Evolutionary conservation across 2,888 invertebrate genomes (phyloP).

Genomic region (Eupithecia centaureata): DNA sequence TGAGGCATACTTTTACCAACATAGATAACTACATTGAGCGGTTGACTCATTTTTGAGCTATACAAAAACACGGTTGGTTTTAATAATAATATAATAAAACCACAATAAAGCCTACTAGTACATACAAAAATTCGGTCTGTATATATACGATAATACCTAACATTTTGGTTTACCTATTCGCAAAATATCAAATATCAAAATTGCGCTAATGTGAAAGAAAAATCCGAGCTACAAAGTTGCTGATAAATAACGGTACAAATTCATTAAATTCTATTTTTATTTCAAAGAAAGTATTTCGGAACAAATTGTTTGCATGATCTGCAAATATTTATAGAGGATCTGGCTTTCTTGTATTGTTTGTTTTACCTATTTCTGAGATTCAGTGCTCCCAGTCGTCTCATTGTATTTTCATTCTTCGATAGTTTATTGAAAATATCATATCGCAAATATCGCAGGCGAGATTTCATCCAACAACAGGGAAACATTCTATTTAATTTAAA

Average conservation of each 20-base stretch:
- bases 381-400: neutral
- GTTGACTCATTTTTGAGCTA: neutral
- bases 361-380: neutral
- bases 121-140: neutral
- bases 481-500: neutral
- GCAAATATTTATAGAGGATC: conserved; percentile 5
- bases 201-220: neutral
- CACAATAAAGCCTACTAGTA: neutral
- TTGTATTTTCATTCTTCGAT: neutral
- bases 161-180: neutral
- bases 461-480: neutral
- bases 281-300: conserved; percentile 14
- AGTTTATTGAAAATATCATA: neutral
- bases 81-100: neutral
- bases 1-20: no score
- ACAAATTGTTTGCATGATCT: conserved; percentile 6
- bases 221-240: conserved; percentile 1
- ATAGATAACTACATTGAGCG: neutral
- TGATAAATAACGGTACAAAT: neutral
- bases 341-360: conserved; percentile 4
- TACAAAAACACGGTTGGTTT: neutral
- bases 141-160: neutral
- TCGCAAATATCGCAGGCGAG: neutral
- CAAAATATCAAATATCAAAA: neutral
- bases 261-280: conserved; percentile 20